These are phyloP conservation scores for Brachypalpus laphriformis DNA, from an alignment of 2,888 invertebrate species.

Conservation along the genomic window DNA sequence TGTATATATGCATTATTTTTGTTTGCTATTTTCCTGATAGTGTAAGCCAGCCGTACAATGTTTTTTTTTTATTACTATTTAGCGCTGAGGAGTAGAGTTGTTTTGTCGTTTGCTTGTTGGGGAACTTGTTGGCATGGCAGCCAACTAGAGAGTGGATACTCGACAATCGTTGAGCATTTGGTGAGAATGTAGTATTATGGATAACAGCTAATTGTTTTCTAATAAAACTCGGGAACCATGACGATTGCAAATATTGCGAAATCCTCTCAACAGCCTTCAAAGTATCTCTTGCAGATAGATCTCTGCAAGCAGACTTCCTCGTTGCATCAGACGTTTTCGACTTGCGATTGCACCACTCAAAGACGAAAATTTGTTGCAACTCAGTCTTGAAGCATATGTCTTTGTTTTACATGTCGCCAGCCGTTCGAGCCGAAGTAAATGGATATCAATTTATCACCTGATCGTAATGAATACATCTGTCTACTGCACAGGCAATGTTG, in stretches of 20 bases:
- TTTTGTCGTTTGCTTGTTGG: conserved; percentile 52
- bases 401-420: conserved; percentile 44
- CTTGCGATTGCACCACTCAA: conserved; percentile 37
- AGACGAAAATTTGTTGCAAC: conserved; percentile 43
- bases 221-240: not conserved
- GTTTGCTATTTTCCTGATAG: conserved; percentile 18
- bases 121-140: conserved; percentile 63
- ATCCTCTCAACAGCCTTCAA: conserved; percentile 47
- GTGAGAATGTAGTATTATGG: not conserved
- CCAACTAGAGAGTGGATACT: conserved; percentile 37
- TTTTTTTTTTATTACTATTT: conserved; percentile 24
- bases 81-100: conserved; percentile 37
- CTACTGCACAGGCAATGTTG: conserved; percentile 7
- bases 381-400: conserved; percentile 8
- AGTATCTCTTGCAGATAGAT: conserved; percentile 23
- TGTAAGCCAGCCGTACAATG: conserved; percentile 10
- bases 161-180: not conserved
- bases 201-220: not conserved
- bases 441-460: conserved; percentile 61
- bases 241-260: conserved; percentile 25
- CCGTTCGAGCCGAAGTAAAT: conserved; percentile 30
- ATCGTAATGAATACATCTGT: conserved; percentile 43
- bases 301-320: conserved; percentile 55
- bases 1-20: conserved; percentile 30
- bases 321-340: conserved; percentile 47